phyloP scores from a whole-genome alignment of 1,140 invertebrate species.

The Euwallacea fornicatus region DNA sequence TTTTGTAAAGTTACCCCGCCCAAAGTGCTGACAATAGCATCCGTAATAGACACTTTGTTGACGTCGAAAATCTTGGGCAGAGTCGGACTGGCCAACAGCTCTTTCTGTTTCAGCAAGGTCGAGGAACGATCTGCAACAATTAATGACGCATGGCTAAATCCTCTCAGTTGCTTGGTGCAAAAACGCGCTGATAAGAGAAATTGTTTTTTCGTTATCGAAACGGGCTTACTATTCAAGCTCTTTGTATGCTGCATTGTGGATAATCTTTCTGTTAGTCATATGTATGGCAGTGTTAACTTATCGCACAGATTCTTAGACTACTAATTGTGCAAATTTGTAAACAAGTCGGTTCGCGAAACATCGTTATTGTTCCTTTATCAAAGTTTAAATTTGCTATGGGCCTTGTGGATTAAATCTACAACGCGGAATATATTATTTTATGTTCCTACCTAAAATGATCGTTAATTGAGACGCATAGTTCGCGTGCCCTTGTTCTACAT shows the following conservation, averaged over 20 bases:
- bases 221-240: not conserved
- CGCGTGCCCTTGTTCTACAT: too few species aligned
- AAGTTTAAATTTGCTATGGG: not conserved
- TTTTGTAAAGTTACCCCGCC: not conserved
- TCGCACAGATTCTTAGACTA: not conserved
- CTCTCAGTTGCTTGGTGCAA: not conserved
- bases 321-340: not conserved
- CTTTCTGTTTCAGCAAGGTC: slow-evolving; percentile 29
- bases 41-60: slow-evolving; percentile 19
- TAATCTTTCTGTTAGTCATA: not conserved
- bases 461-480: too few species aligned
- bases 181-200: not conserved
- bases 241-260: not conserved
- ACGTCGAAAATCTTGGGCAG: slow-evolving; percentile 4
- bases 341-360: slow-evolving; percentile 1
- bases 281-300: not conserved
- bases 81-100: not conserved
- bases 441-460: too few species aligned
- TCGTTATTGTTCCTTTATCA: slow-evolving; percentile 2
- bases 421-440: too few species aligned
- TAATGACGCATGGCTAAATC: not conserved
- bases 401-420: not conserved
- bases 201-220: not conserved
- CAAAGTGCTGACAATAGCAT: slow-evolving; percentile 15
- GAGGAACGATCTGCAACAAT: slow-evolving; percentile 22